Evolutionary conservation across 1,140 invertebrate species (phyloP).

Genomic region (Papilio polytes): DNA sequence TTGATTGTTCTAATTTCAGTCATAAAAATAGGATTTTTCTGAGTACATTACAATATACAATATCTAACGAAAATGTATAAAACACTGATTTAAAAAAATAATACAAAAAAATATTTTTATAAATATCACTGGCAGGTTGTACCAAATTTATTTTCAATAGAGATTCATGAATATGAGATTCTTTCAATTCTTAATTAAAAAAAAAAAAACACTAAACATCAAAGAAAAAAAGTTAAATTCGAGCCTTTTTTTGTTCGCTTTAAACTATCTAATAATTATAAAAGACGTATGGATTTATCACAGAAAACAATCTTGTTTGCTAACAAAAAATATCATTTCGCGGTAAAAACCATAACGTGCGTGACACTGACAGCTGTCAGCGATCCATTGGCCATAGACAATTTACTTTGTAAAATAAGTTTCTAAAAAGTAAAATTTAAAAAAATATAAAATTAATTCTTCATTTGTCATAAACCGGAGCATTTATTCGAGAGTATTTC

Average conservation of each 20-base stretch:
- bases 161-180: not conserved
- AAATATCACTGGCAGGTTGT: not conserved
- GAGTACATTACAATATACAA: slow-evolving; percentile 10
- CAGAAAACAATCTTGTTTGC: not conserved
- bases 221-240: not conserved
- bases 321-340: not conserved
- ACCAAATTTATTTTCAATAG: not conserved
- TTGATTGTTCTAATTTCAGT: not conserved
- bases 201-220: too few relatives aligned
- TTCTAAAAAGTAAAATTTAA: not conserved
- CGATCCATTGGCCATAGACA: not conserved
- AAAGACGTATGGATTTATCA: not conserved
- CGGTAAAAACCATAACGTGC: not conserved
- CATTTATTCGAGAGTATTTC: not conserved
- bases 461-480: not conserved
- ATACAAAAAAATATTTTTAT: slow-evolving; percentile 7
- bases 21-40: not conserved
- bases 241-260: not conserved
- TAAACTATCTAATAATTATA: not conserved
- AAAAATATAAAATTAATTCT: not conserved
- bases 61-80: not conserved
- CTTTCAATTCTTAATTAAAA: not conserved
- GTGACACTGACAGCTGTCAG: not conserved
- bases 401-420: not conserved
- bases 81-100: too few relatives aligned